Percentiles rank a stretch among this genome's conserved stretches.
phyloP scores from a whole-genome alignment of 2,113 vertebrate genomes.

The Pseudorasbora parva region DNA sequence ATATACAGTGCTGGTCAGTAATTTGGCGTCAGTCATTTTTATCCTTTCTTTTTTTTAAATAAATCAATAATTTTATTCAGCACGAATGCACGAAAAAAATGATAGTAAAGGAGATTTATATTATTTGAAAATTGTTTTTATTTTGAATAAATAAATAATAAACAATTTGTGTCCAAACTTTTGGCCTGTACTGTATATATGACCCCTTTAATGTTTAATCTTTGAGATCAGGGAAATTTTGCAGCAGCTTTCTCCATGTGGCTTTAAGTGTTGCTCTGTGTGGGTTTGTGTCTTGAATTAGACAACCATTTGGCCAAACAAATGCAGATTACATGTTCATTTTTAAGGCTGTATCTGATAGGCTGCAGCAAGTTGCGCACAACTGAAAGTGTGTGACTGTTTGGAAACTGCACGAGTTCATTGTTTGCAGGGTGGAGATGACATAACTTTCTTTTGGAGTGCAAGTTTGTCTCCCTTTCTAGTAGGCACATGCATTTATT shows the following conservation, averaged over 20 bases:
- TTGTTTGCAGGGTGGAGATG: neutral
- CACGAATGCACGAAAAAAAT: too few species aligned
- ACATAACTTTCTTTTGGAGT: neutral
- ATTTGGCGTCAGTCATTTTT: too few species aligned
- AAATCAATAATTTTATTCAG: too few species aligned
- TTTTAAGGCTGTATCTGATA: neutral
- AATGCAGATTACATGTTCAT: neutral
- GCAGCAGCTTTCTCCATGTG: neutral
- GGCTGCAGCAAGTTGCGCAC: neutral
- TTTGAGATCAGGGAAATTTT: neutral
- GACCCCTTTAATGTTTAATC: too few species aligned
- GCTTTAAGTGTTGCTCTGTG: neutral
- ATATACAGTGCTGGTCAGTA: too few species aligned
- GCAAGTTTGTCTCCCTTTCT: neutral
- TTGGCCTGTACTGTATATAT: too few species aligned
- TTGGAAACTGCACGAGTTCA: slow-evolving; percentile 13
- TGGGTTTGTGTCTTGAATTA: neutral
- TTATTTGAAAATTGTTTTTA: too few species aligned
- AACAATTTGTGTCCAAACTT: too few species aligned
- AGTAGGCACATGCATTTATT: neutral
- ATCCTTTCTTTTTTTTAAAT: too few species aligned
- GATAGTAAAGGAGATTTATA: too few species aligned
- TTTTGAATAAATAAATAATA: too few species aligned
- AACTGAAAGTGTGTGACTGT: slow-evolving; percentile 2
- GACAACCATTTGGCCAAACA: slow-evolving; percentile 8